phyloP scores from a whole-genome alignment of 23 tunicate genomes.

The Clavelina lepadiformis region DNA sequence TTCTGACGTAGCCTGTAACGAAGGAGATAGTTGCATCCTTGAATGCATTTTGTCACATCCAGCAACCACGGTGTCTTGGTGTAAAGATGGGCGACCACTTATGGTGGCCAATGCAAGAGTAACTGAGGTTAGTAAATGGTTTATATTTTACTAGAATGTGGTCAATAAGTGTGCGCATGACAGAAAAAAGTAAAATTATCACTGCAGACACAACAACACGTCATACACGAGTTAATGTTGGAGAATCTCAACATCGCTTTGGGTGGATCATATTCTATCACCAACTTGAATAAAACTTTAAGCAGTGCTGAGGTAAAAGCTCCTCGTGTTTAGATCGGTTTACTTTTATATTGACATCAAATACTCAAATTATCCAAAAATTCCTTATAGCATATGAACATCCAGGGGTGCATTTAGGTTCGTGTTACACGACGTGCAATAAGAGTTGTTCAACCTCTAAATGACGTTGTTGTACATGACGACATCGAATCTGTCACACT shows the following conservation, averaged over 20 bases:
- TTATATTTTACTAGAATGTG: not conserved
- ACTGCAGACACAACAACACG: not conserved
- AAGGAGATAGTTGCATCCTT: conserved; percentile 9
- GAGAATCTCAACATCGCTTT: not conserved
- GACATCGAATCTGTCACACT: conserved; percentile 9
- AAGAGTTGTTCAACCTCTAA: not conserved
- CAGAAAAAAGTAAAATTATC: not conserved
- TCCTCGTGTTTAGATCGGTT: too few relatives aligned
- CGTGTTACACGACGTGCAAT: conserved; percentile 14
- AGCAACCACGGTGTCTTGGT: conserved; percentile 34
- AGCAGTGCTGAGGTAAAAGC: conserved; percentile 18
- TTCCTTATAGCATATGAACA: not conserved
- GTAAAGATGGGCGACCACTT: conserved; percentile 16
- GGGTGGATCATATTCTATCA: conserved; percentile 19
- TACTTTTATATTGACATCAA: not conserved
- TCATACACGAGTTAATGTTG: conserved; percentile 8
- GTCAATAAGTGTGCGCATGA: not conserved
- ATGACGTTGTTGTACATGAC: conserved; percentile 25
- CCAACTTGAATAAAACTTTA: conserved; percentile 18
- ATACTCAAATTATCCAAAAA: not conserved
- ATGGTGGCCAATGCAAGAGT: conserved; percentile 12
- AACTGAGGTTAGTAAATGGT: conserved; percentile 1
- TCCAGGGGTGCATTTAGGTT: conserved; percentile 19
- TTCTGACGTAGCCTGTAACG: conserved; percentile 7
- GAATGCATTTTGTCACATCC: conserved; percentile 43